A percentile compares a stretch with the other conserved stretches of the same genome.
phyloP scores from a whole-genome alignment of 2,888 invertebrate species.

The Pyrgus malvae region DNA sequence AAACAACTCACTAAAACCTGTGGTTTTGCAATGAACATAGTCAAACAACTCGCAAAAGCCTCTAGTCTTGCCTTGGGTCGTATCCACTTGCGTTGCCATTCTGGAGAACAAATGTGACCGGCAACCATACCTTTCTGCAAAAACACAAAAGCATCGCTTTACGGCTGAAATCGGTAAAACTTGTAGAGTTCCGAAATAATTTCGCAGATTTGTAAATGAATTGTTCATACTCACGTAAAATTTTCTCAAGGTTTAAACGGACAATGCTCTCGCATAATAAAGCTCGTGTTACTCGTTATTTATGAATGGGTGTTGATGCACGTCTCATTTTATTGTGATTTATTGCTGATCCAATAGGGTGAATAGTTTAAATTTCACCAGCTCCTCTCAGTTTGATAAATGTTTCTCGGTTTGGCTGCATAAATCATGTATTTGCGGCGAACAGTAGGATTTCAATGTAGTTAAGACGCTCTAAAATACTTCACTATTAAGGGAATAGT shows the following conservation, averaged over 20 bases:
- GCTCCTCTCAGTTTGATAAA: conserved; percentile 5
- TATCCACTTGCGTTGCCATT: no score
- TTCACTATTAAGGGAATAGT: no score
- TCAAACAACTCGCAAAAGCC: no score
- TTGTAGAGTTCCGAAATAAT: not conserved
- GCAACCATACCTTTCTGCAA: no score
- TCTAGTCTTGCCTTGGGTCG: no score
- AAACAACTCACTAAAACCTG: no score
- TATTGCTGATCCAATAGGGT: conserved; percentile 16
- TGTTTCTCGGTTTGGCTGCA: not conserved
- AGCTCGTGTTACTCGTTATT: conserved; percentile 15
- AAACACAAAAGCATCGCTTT: no score
- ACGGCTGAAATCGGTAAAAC: no score
- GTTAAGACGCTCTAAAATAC: no score
- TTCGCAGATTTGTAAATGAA: conserved; percentile 1
- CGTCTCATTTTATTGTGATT: conserved; percentile 23
- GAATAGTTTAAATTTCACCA: conserved; percentile 12
- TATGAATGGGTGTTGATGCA: conserved; percentile 21
- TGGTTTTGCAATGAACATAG: no score
- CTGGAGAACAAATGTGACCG: no score
- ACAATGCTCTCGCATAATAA: conserved; percentile 9
- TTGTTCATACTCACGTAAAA: not conserved
- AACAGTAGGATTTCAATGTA: no score
- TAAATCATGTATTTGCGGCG: not conserved
- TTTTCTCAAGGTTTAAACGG: conserved; percentile 1